Evolutionary conservation across 2,797 vertebrate species (phyloP).

Genomic region (Ciconia nigra): DNA sequence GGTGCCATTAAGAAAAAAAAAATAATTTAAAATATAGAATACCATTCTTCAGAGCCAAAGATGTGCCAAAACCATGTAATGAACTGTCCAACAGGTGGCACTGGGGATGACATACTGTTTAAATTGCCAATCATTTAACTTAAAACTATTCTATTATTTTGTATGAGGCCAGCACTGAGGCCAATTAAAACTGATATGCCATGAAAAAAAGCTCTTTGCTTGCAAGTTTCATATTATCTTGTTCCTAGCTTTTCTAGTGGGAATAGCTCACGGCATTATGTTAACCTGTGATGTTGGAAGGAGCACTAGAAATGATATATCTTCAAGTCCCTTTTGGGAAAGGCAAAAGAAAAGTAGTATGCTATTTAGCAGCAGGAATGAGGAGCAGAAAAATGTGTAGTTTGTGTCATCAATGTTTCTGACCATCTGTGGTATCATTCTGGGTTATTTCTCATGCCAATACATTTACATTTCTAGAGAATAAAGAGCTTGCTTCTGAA

Average conservation of each 20-base stretch:
- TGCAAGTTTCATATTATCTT: constrained; percentile 31
- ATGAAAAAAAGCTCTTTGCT: constrained; percentile 26
- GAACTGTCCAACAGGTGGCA: constrained; percentile 32
- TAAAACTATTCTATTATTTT: constrained; percentile 34
- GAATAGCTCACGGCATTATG: constrained; percentile 30
- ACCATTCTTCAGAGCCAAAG: neutral
- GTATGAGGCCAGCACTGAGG: neutral
- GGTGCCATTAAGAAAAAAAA: constrained; percentile 1
- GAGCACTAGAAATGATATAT: neutral
- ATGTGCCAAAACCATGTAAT: constrained; percentile 1
- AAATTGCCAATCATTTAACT: constrained; percentile 28
- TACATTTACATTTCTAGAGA: constrained; percentile 26
- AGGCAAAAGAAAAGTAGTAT: constrained; percentile 15
- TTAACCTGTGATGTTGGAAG: constrained; percentile 24
- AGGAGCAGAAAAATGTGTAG: constrained; percentile 16
- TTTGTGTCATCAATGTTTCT: constrained; percentile 50
- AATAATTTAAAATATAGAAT: neutral
- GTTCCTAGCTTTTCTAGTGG: neutral
- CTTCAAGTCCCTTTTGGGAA: constrained; percentile 34
- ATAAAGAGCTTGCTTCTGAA: neutral
- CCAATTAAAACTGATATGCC: constrained; percentile 36
- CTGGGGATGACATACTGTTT: neutral
- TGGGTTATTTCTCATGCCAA: constrained; percentile 21
- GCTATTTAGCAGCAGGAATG: constrained; percentile 15
- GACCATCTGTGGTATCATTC: constrained; percentile 51